Evolutionary conservation across 64 coral and sea anemone genomes (phyloP).

Genomic region (Astreopora myriophthalma): DNA sequence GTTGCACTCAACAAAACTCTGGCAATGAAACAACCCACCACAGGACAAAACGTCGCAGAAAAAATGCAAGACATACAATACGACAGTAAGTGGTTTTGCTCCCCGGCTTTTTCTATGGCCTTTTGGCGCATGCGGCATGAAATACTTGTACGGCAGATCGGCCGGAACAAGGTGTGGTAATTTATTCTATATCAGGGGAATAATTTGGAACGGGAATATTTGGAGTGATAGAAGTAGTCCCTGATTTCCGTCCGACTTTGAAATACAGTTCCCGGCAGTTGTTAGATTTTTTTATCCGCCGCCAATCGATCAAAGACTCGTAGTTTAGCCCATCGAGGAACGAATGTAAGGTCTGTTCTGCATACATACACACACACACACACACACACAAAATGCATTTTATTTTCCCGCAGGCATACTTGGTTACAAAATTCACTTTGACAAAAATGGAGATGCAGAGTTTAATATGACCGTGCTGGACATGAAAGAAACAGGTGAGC

Average conservation of each 20-base stretch:
- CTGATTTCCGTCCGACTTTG: too few relatives aligned
- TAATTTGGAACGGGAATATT: not conserved
- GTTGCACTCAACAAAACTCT: constrained; percentile 66
- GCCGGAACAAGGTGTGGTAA: too few relatives aligned
- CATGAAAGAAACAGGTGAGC: constrained; percentile 14
- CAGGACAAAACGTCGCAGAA: constrained; percentile 42
- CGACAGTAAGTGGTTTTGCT: constrained; percentile 45
- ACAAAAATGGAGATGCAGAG: constrained; percentile 45
- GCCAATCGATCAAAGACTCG: too few relatives aligned
- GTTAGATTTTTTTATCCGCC: too few relatives aligned
- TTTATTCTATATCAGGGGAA: not conserved
- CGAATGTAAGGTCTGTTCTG: too few relatives aligned
- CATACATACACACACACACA: too few relatives aligned
- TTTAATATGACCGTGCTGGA: constrained; percentile 64
- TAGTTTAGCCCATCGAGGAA: too few relatives aligned
- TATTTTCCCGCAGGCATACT: constrained; percentile 52
- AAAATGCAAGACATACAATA: constrained; percentile 60
- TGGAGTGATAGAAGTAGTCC: too few relatives aligned
- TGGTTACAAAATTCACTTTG: constrained; percentile 73
- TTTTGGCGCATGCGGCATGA: not conserved
- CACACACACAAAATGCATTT: too few relatives aligned
- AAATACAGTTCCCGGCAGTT: too few relatives aligned
- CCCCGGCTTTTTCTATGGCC: not conserved
- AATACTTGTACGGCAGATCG: not conserved
- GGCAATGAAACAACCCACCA: not conserved